Percentiles rank a stretch among this genome's conserved stretches.
These are phyloP conservation scores for Xenotilapia longispinis DNA, from an alignment of 2,113 vertebrate species.

Conservation along the genomic window DNA sequence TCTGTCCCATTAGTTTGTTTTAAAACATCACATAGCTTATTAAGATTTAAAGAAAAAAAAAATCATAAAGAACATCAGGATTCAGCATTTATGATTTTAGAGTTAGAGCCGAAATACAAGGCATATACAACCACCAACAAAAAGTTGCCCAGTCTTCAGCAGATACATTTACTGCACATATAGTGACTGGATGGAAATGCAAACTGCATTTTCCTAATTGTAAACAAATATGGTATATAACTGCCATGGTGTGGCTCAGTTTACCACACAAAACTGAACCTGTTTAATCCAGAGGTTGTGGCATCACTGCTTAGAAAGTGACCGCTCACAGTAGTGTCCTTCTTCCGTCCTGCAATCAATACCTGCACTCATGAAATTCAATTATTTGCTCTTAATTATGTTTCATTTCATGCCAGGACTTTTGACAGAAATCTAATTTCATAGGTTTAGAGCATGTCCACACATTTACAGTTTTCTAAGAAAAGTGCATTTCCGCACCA, in stretches of 20 bases:
- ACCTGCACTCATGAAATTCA: background rate
- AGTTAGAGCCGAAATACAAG: background rate
- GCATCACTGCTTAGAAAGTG: background rate
- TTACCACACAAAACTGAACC: background rate
- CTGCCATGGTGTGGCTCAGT: background rate
- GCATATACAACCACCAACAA: background rate
- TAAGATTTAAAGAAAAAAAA: background rate
- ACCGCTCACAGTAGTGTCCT: background rate
- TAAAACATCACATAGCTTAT: background rate
- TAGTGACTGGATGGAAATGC: background rate
- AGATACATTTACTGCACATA: background rate
- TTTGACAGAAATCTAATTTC: background rate
- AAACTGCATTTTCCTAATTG: background rate
- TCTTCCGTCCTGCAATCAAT: background rate
- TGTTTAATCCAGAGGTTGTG: background rate
- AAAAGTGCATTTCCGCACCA: background rate
- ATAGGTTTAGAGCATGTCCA: background rate
- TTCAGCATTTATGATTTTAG: background rate
- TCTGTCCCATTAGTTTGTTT: background rate
- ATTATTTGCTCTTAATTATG: background rate
- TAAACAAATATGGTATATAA: background rate
- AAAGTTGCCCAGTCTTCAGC: background rate
- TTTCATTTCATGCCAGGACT: background rate
- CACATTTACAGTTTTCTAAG: background rate
- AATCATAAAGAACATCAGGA: background rate